Conservation (phyloP, 2,888 invertebrate species). For the Girardia tigrina region DNA sequence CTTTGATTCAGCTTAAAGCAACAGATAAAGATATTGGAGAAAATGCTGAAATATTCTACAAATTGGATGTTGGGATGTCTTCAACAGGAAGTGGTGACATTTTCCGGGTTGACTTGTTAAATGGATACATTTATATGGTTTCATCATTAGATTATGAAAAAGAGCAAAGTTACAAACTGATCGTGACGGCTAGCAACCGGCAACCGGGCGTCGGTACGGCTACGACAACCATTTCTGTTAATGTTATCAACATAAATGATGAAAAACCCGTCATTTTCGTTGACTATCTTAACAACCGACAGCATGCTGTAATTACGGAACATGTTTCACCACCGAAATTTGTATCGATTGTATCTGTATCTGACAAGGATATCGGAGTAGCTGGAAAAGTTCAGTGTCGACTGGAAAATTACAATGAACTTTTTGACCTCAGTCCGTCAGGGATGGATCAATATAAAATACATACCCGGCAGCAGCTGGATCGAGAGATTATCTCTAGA, state of each 20-base stretch:
- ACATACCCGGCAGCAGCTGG: slow-evolving; percentile 25
- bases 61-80: not conserved
- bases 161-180: slow-evolving; percentile 24
- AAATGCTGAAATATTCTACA: slow-evolving; percentile 31
- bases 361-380: slow-evolving; percentile 29
- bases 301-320: slow-evolving; percentile 33
- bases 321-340: slow-evolving; percentile 20
- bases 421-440: not conserved
- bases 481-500: slow-evolving; percentile 7
- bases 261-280: slow-evolving; percentile 31
- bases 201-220: not conserved
- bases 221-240: slow-evolving; percentile 16
- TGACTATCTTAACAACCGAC: slow-evolving; percentile 32
- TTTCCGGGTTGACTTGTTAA: not conserved
- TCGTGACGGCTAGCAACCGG: slow-evolving; percentile 24
- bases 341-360: slow-evolving; percentile 18
- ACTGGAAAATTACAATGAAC: slow-evolving; percentile 25
- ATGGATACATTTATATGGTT: slow-evolving; percentile 26
- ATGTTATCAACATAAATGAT: slow-evolving; percentile 34
- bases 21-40: slow-evolving; percentile 29
- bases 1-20: slow-evolving; percentile 9
- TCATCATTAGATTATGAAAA: slow-evolving; percentile 30
- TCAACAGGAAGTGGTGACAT: slow-evolving; percentile 18
- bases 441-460: slow-evolving; percentile 24
- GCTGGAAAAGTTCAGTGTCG: slow-evolving; percentile 30